Percentiles rank a stretch among this genome's conserved stretches.
These are phyloP conservation scores for Abrostola triplasia DNA, from an alignment of 2,888 invertebrate genomes.

Conservation along the genomic window DNA sequence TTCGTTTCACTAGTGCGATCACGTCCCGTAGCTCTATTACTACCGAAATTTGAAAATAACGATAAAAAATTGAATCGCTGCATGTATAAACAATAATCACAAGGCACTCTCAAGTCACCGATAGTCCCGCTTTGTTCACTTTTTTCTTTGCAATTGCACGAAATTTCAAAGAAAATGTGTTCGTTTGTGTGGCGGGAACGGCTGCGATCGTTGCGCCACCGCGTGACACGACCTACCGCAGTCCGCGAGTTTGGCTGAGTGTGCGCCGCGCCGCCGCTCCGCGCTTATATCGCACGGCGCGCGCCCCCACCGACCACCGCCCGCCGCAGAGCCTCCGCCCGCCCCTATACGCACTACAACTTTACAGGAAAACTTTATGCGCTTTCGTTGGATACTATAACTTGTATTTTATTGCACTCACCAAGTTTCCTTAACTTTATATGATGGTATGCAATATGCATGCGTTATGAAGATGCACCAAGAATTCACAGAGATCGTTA, in stretches of 20 bases:
- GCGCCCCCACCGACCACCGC: conserved; percentile 48
- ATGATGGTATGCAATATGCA: conserved; percentile 35
- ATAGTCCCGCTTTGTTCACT: conserved; percentile 78
- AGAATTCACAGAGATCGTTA: conserved; percentile 37
- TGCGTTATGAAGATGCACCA: conserved; percentile 41
- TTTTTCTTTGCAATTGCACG: conserved; percentile 86
- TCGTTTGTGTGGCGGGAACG: conserved; percentile 72
- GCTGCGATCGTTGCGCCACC: conserved; percentile 85
- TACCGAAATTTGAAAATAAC: conserved; percentile 65
- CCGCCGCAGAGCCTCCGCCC: conserved; percentile 66
- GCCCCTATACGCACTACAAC: conserved; percentile 59
- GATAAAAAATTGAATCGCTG: conserved; percentile 72
- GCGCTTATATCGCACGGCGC: conserved; percentile 67
- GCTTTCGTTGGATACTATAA: conserved; percentile 56
- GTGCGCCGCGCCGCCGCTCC: conserved; percentile 74
- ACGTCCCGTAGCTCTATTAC: conserved; percentile 72
- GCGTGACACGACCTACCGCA: conserved; percentile 85
- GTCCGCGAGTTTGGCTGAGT: conserved; percentile 80
- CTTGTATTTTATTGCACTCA: conserved; percentile 44
- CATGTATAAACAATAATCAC: conserved; percentile 77
- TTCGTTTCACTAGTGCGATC: conserved; percentile 82
- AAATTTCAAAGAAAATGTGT: conserved; percentile 87
- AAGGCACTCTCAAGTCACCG: conserved; percentile 81
- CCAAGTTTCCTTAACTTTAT: conserved; percentile 51
- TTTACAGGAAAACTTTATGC: conserved; percentile 61